Evolutionary conservation across 2,797 vertebrate genomes (phyloP), one percentile per base, ranked within the genome.

Genomic region (Sebastes kiyomatsui): DNA sequence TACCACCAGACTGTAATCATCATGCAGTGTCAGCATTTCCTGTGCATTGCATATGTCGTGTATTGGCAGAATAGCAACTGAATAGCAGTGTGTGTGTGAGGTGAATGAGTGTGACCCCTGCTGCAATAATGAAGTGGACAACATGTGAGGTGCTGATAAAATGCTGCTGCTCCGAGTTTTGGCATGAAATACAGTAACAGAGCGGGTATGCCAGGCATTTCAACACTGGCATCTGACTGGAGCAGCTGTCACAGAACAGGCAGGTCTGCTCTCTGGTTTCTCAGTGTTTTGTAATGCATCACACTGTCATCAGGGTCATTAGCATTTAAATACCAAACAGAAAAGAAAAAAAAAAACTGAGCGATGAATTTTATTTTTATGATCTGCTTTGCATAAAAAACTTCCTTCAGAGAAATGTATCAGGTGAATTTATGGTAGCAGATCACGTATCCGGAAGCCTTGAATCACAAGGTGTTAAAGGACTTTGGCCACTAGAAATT

Each of bases 401-500:
- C 49, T 0, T 59, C 22, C 18, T n/a, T 69, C 32, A 67, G 2
- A 33, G 18, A 60, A 20, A 52, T 68, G 46, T 49, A 79, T 88
- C 58, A 77, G 60, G 23, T 62, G 64, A 85, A 49, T 61, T 76
- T 42, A 76, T 13, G 42, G 56, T 66, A 4, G 30, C 23, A 75
- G 42, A 60, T 70, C 27, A 83, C 27, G 70, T 70, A 46, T 81
- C 87, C 79, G 81, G 88, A 85, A 59, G 69, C 27, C 10, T 60
- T 4, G n/a, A 74, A 89, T 94, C 92, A 93, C 93, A 91, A 91
- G 93, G 84, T 91, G 83, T 73, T 65, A 7, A 78, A 84, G 95
- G 94, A 96, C 95, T 95, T 95, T 96, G 95, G 56, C 56, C 94
- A 4, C 52, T 28, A 28, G 67, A 86, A 85, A 90, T 30, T 86